Conservation (phyloP, 2,888 invertebrate species). For the Noctua janthe region DNA sequence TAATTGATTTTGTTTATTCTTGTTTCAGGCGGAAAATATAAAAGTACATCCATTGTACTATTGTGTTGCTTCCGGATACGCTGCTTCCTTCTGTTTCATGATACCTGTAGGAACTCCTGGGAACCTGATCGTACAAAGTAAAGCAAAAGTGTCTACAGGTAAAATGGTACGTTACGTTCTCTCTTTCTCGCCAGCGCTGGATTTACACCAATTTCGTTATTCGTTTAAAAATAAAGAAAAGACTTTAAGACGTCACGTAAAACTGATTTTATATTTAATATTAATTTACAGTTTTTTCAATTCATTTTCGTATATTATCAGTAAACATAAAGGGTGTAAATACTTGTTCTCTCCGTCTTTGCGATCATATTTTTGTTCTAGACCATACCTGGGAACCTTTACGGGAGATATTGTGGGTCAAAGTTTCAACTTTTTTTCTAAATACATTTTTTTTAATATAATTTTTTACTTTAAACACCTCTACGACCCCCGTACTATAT, state of each 20-base stretch:
- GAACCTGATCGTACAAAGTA: constrained; percentile 87
- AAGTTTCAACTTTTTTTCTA: too few species aligned
- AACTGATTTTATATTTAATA: too few species aligned
- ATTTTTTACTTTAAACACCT: too few species aligned
- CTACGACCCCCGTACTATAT: too few species aligned
- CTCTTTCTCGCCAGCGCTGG: not conserved
- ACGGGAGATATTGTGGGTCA: too few species aligned
- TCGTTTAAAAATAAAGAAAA: not conserved
- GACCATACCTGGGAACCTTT: too few species aligned
- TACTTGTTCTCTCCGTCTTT: too few species aligned
- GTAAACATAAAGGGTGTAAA: too few species aligned
- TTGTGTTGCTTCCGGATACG: constrained; percentile 74
- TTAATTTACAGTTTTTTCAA: too few species aligned
- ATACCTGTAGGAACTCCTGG: constrained; percentile 91
- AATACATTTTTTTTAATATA: too few species aligned
- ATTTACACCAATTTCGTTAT: not conserved
- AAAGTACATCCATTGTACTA: constrained; percentile 79
- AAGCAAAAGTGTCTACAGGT: constrained; percentile 81
- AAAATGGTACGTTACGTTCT: constrained; percentile 77
- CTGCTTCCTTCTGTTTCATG: constrained; percentile 84
- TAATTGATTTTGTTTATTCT: not conserved
- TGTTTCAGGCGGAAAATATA: constrained; percentile 78
- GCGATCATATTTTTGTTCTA: too few species aligned
- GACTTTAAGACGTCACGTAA: not conserved
- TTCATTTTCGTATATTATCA: too few species aligned